Conservation (phyloP, 2,888 invertebrate genomes). For the Unio delphinus region DNA sequence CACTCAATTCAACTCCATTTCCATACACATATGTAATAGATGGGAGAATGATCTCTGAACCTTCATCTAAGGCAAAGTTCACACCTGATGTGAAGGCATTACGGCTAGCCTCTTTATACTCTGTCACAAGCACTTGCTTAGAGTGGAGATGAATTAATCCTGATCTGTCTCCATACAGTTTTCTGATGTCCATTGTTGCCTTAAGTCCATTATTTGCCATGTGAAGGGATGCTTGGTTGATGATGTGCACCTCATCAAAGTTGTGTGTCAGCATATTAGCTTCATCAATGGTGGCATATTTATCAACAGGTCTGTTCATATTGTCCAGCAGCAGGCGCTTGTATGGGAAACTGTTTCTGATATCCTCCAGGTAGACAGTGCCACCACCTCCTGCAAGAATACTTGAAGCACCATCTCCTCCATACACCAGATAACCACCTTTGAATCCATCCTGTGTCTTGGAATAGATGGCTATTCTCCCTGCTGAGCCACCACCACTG, state of each 20-base stretch:
- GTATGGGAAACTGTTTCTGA: slow-evolving; percentile 31
- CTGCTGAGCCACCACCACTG: slow-evolving; percentile 52
- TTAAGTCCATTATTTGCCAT: slow-evolving; percentile 24
- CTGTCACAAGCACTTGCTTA: slow-evolving; percentile 36
- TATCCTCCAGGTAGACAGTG: slow-evolving; percentile 52
- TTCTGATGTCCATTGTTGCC: slow-evolving; percentile 31
- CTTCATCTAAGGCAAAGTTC: slow-evolving; percentile 46
- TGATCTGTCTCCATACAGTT: slow-evolving; percentile 45
- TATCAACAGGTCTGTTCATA: slow-evolving; percentile 36
- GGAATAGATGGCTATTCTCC: slow-evolving; percentile 45
- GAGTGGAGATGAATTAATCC: slow-evolving; percentile 48
- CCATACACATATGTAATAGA: slow-evolving; percentile 50
- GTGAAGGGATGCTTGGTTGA: slow-evolving; percentile 45
- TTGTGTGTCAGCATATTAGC: slow-evolving; percentile 16
- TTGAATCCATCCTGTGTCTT: slow-evolving; percentile 34
- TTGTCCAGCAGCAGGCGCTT: slow-evolving; percentile 48
- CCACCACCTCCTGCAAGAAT: slow-evolving; percentile 45
- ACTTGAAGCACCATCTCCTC: slow-evolving; percentile 32
- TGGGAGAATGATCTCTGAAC: slow-evolving; percentile 43
- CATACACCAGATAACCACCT: slow-evolving; percentile 41
- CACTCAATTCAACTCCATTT: slow-evolving; percentile 34
- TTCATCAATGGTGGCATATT: slow-evolving; percentile 51
- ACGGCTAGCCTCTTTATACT: slow-evolving; percentile 40
- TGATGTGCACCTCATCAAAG: slow-evolving; percentile 54
- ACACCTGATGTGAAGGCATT: slow-evolving; percentile 49